A percentile compares a stretch with the other conserved stretches of the same genome.
Conservation (phyloP, 2,888 invertebrate species). For the Harpalus rubripes region DNA sequence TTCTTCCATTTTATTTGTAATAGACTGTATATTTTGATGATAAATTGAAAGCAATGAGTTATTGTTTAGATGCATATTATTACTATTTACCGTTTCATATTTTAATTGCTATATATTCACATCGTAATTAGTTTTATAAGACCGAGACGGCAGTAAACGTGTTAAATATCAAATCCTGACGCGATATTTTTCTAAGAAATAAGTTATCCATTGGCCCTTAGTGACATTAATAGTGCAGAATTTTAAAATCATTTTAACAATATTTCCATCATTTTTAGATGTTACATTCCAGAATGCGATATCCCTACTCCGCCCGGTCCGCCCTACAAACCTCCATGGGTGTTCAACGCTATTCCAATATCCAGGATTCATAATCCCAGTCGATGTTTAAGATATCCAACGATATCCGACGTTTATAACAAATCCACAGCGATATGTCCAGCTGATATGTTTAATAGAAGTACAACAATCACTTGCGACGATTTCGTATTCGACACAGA, state of each 20-base stretch:
- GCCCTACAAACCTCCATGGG: conserved; percentile 73
- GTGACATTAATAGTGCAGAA: too few relatives aligned
- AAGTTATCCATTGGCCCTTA: too few relatives aligned
- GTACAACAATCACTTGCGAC: conserved; percentile 71
- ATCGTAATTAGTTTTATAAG: too few relatives aligned
- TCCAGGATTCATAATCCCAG: conserved; percentile 70
- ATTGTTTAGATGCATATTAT: too few relatives aligned
- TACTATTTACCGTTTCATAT: too few relatives aligned
- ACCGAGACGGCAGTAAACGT: too few relatives aligned
- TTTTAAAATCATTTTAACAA: neutral
- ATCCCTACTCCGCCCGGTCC: conserved; percentile 69
- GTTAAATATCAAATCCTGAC: too few relatives aligned
- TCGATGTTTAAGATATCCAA: conserved; percentile 71
- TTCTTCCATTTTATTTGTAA: too few relatives aligned
- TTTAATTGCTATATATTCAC: too few relatives aligned
- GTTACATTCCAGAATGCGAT: conserved; percentile 75
- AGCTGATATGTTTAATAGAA: conserved; percentile 70
- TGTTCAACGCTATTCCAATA: conserved; percentile 74
- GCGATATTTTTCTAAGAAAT: too few relatives aligned
- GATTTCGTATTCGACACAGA: conserved; percentile 73
- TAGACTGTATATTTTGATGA: too few relatives aligned
- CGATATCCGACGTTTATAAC: conserved; percentile 15
- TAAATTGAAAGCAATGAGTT: too few relatives aligned
- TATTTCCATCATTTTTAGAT: conserved; percentile 72
- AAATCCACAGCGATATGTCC: conserved; percentile 48